Evolutionary conservation across 2,888 invertebrate genomes (phyloP), one percentile per base, ranked within the genome.

Genomic region (Lycia hirtaria): DNA sequence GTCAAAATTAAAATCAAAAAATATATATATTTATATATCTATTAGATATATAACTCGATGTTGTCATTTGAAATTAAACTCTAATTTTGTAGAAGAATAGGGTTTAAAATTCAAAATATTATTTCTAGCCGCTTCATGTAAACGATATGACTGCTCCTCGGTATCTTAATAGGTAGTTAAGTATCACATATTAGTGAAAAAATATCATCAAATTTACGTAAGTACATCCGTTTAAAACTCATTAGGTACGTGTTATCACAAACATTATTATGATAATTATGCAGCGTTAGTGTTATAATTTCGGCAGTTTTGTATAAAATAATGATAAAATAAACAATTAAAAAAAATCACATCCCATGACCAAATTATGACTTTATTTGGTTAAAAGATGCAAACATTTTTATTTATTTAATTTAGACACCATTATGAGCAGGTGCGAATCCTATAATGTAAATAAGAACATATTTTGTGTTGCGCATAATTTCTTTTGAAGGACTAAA

Each of bases 371-470:
- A 33, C 28, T 14, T 15, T 9, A 3, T 38, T 33, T 24, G 2
- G 3, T 24, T 5, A 15, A 45, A 53, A 37, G 9, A 12, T 45
- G 12, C 24, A 53, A 37, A 51, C 15, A 22, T 28, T 32, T 20
- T 45, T 43, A 33, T 26, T 15, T 20, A 35, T 14, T 48, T 17
- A 55, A 48, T 41, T 35, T 43, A 15, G n/a, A 15, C 35, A 32
- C 24, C 14, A 28, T 55, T 48, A 26, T 2, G 15, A 20, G 48
- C 55, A 48, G 48, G 41, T 55, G 55, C n/a, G 24, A 55, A 48
- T 49, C 24, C 22, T 47, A 20, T 45, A 45, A 35, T 24, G n/a
- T 35, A 17, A 47, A 47, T 26, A n/a, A 33, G 2, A 24, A 45
- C 17, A 6, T n/a, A n/a, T n/a, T 44, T 44, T 32, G n/a, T 26